These are phyloP conservation scores for Bufo bufo DNA, from an alignment of 2,113 vertebrate genomes.

Conservation along the genomic window DNA sequence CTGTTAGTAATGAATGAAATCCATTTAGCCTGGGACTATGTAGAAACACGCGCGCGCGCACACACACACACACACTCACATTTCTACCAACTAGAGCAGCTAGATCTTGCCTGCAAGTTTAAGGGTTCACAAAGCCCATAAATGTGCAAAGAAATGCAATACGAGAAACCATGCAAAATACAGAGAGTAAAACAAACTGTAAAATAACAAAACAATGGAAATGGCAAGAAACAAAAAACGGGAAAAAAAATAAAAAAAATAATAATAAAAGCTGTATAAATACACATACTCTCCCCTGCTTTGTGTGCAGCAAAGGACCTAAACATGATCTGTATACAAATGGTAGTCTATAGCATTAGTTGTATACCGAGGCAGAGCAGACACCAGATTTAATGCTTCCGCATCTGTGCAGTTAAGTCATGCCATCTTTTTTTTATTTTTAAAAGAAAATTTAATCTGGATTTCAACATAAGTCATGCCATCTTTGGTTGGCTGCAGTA, in stretches of 20 bases:
- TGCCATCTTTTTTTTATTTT: conserved; percentile 82
- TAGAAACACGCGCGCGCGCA: conserved; percentile 76
- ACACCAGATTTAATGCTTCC: conserved; percentile 87
- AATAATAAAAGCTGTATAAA: conserved; percentile 93
- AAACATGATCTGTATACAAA: conserved; percentile 89
- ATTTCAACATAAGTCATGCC: conserved; percentile 84
- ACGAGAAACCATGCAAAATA: conserved; percentile 96
- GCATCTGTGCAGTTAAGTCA: conserved; percentile 91
- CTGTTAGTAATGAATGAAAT: conserved; percentile 90
- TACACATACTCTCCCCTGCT: conserved; percentile 73
- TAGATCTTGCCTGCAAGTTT: conserved; percentile 93
- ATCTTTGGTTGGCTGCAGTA: conserved; percentile 99
- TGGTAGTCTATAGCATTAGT: conserved; percentile 86
- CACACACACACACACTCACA: conserved; percentile 68
- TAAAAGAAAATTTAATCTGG: conserved; percentile 2
- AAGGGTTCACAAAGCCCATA: conserved; percentile 85
- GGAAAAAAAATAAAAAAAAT: conserved; percentile 34
- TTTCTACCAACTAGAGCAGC: conserved; percentile 94
- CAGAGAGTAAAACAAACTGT: conserved; percentile 66
- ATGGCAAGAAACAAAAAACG: conserved; percentile 61
- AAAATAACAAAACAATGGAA: conserved; percentile 82
- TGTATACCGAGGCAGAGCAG: conserved; percentile 91
- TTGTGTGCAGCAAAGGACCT: conserved; percentile 58
- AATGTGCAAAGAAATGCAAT: conserved; percentile 99
- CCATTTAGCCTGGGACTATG: conserved; percentile 87